A percentile compares a stretch with the other conserved stretches of the same genome.
phyloP scores from a whole-genome alignment of 2,888 invertebrate species.

The Drosophila birchii region DNA sequence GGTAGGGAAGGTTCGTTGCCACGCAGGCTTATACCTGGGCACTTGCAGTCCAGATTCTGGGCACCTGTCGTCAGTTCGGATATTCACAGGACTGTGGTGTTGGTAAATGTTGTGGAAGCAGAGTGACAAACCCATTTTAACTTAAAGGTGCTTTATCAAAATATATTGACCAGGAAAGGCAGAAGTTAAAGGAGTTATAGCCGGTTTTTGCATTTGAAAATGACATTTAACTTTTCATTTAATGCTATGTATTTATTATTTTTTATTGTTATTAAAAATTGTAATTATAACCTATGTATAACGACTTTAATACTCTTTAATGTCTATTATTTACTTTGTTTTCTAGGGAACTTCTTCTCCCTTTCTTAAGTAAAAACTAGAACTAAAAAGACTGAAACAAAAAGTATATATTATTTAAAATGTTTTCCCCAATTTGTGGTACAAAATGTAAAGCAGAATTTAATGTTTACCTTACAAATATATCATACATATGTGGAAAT shows the following conservation, averaged over 20 bases:
- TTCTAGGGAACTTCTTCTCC: background rate
- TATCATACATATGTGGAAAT: background rate
- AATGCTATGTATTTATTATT: background rate
- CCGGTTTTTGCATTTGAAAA: background rate
- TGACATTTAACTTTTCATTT: background rate
- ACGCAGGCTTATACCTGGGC: slow-evolving; percentile 2
- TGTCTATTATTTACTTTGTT: background rate
- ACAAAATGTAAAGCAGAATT: background rate
- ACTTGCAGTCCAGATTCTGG: slow-evolving; percentile 7
- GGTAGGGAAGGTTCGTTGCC: background rate
- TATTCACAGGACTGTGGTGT: background rate
- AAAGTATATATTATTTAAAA: background rate
- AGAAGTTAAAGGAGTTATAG: no score
- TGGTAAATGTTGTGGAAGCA: background rate
- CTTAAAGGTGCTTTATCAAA: background rate
- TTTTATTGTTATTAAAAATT: background rate
- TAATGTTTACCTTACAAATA: background rate
- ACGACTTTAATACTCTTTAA: background rate
- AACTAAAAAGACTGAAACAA: background rate
- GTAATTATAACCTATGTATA: background rate
- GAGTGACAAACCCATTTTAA: background rate
- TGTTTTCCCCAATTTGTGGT: background rate
- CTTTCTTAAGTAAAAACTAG: background rate
- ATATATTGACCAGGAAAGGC: background rate
- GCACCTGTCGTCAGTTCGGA: slow-evolving; percentile 36